Percentiles rank a stretch among this genome's conserved stretches.
These are phyloP conservation scores for Pheosia tremula DNA, from an alignment of 2,888 invertebrate species.

Conservation along the genomic window DNA sequence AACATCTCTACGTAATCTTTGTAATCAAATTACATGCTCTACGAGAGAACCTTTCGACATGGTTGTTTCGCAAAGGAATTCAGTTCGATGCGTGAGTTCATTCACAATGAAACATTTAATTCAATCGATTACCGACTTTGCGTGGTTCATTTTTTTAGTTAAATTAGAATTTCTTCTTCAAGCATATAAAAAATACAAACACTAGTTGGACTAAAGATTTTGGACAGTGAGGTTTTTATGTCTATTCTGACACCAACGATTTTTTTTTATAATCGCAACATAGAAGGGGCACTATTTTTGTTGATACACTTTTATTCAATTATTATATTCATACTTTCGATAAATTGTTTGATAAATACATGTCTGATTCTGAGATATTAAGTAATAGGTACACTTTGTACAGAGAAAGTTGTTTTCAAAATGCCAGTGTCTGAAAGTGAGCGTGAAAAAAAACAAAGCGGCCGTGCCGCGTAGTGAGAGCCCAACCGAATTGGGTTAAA, in stretches of 20 bases:
- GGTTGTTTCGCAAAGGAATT: conserved; percentile 38
- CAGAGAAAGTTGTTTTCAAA: conserved; percentile 43
- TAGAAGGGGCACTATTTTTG: too few relatives aligned
- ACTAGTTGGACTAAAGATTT: too few relatives aligned
- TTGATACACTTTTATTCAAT: too few relatives aligned
- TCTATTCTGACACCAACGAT: too few relatives aligned
- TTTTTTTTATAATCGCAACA: too few relatives aligned
- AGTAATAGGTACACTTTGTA: conserved; percentile 29
- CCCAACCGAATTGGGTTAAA: conserved; percentile 8
- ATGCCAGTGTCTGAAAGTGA: conserved; percentile 34
- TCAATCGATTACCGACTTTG: conserved; percentile 30
- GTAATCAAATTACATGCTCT: conserved; percentile 5
- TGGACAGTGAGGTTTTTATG: too few relatives aligned
- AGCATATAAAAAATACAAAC: too few relatives aligned
- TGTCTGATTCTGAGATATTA: conserved; percentile 12
- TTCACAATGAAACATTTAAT: conserved; percentile 25
- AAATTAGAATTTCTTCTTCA: too few relatives aligned
- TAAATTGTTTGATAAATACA: too few relatives aligned
- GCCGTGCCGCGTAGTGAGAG: conserved; percentile 25
- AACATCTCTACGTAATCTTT: conserved; percentile 5
- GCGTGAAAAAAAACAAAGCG: conserved; percentile 30
- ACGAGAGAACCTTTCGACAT: conserved; percentile 18
- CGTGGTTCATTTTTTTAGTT: conserved; percentile 11
- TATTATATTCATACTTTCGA: too few relatives aligned
- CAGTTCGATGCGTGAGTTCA: conserved; percentile 27